Base-by-base conservation (phyloP, 2,888 invertebrate genomes). In the Synergus umbraculus region DNA sequence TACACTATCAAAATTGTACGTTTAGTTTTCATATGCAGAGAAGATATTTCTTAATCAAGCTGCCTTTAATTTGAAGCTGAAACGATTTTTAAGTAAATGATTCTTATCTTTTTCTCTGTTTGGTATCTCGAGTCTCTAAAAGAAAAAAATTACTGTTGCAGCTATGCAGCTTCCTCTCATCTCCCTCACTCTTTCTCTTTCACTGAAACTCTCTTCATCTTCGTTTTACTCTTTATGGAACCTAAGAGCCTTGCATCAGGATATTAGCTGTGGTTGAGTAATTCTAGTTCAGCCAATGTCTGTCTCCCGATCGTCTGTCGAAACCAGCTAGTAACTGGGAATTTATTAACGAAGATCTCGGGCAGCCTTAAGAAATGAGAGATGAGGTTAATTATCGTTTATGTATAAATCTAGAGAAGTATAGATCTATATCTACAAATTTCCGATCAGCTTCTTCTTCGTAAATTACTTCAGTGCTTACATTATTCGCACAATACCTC, bases 331-430 rank as follows among this genome's bases (percentile, higher is more conserved):
- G 73, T 77, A 77, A 79, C 76, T 65, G 69, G 49, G 81, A 77
- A 83, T 81, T 79, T 78, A 83, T 78, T 79, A 83, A 83, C 77
- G 58, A 69, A 76, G 79, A 81, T 80, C 80, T 80, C 76, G 66
- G 76, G 77, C 77, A 76, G 29, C 49, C 69, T 69, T 49, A 37
- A 78, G 73, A 73, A 82, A 79, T 65, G 76, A 76, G 82, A 80
- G 80, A 82, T 77, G 82, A 79, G 78, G 82, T 80, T 82, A 82
- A 82, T 82, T 82, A 78, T 80, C 82, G 78, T 79, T 82, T 78
- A 80, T 79, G 79, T n/a, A 54, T n/a, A 49, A 49, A 54, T 15
- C 5, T 29, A 29, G 1, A 29, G 29, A 29, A 1, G 29, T 29
- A 29, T 29, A 29, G 29, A 29, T 29, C 29, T 29, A 29, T 29